A percentile compares a stretch with the other conserved stretches of the same genome.
phyloP scores from a whole-genome alignment of 2,113 vertebrate species.

The Paramormyrops kingsleyae region DNA sequence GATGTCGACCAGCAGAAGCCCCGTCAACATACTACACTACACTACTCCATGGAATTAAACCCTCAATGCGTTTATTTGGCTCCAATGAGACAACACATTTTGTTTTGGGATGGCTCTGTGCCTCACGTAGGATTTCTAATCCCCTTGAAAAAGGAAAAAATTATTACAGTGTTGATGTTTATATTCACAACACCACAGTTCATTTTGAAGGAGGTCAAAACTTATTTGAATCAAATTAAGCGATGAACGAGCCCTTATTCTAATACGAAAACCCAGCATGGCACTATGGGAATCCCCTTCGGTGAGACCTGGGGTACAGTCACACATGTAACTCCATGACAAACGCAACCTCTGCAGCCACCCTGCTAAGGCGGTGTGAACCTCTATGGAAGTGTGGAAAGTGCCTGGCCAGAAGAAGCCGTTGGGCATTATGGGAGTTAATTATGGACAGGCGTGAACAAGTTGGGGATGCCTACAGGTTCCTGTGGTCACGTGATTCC shows the following conservation, averaged over 20 bases:
- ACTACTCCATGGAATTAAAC: too few species aligned
- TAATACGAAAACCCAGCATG: neutral
- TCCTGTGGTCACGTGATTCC: neutral
- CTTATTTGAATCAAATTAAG: neutral
- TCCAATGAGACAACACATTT: neutral
- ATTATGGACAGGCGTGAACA: neutral
- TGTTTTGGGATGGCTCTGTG: neutral
- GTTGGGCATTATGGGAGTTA: neutral
- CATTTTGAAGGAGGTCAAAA: neutral
- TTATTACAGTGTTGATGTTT: neutral
- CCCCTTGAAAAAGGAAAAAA: neutral
- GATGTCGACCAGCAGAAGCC: too few species aligned
- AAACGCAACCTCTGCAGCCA: neutral
- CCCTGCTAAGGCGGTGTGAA: neutral
- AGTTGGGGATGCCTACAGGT: neutral
- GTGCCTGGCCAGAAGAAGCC: neutral
- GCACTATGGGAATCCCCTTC: neutral
- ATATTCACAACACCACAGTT: neutral
- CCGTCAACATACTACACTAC: too few species aligned
- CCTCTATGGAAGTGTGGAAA: neutral
- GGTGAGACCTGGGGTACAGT: neutral
- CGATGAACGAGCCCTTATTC: neutral
- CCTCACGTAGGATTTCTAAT: neutral
- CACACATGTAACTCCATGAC: neutral
- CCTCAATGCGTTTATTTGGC: neutral